Evolutionary conservation across 2,797 vertebrate genomes (phyloP), one percentile per base, ranked within the genome.

Genomic region (Argya squamiceps): DNA sequence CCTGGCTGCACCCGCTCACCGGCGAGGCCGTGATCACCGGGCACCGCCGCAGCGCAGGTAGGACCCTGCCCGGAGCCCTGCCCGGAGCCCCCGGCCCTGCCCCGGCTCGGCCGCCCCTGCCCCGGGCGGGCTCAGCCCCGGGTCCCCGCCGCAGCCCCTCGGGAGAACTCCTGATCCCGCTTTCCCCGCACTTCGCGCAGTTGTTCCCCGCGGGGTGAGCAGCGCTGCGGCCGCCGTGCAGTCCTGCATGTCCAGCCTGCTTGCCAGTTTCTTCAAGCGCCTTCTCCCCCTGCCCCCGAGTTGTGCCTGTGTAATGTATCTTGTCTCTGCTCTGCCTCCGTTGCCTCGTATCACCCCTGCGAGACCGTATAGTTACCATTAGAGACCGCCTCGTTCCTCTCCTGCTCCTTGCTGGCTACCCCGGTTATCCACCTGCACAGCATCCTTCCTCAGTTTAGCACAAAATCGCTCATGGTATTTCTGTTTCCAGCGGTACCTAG

Each of bases 11-110:
- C 37, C 37, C 37, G 37, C 37, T 37, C 37, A 37, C 37, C 37
- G 37, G 37, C 37, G 37, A 37, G 37, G 37, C 37, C 37, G 37
- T 99, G 47, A 98, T 98, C 94, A 99, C 99, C 58, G 99, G 99
- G 7, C 99, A 99, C 98, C 97, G 99, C 50, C 99, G 98, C 97
- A 99, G 99, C 98, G 96, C 99, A 99, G 99, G 99, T 99, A 98
- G 88, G 79, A 82, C 46, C 55, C 46, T 60, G 55, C 37, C 64
- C 62, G 41, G 41, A 41, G 41, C 41, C 16, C 16, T 41, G 41
- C n/a, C 49, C n/a, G 32, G 68, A 64, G 60, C 52, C 34, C 62
- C 52, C 15, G 76, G 63, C 41, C 50, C 41, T 47, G 77, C 68
- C 79, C 47, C 46, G 47, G 36, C 74, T 50, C 73, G 46, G 58